Base-by-base conservation (phyloP, 23 tunicate genomes). In the Aplidium turbinatum region DNA sequence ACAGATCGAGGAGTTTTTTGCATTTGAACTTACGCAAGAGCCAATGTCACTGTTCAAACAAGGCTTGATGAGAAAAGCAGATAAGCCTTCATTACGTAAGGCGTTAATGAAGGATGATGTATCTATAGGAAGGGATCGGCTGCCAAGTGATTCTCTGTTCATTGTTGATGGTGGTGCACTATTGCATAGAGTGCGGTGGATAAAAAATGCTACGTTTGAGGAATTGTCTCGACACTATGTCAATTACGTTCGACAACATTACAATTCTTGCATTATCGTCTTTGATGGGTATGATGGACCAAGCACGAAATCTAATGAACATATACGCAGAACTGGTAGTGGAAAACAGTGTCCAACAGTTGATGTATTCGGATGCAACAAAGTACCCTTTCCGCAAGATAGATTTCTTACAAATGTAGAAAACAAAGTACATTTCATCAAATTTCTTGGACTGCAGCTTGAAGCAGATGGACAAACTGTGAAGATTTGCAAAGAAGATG, bases 121-220 rank as follows among this genome's bases (percentile, higher is more conserved):
- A 16, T 61, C 68, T 9, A 28, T 61, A 23, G 68, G 9, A 28
- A 53, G 22, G 22, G 60, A 53, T 19, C 36, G 30, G 16, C 28
- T 32, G 6, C 68, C 68, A 28, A 35, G 9, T 5, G 38, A 61
- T 5, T 19, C 68, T 61, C 9, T 6, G n/a, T 61, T 5, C 13
- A 26, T 25, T 23, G 30, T 61, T 61, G 68, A 61, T 61, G 68
- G 68, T 5, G 68, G 68, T 61, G 68, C 68, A 4, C 38, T 61
- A 4, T 28, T 61, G 68, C 38, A 32, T n/a, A 4, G 68, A 30
- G 9, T 30, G n/a, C 16, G 38, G 16, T 61, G 68, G 68, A 25
- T 30, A 4, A 25, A 24, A 9, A 26, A 28, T 28, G 24, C 13
- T 35, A 61, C 36, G 24, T 61, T 61, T 7, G 16, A 61, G 13